These are phyloP conservation scores for Bradypodion ventrale DNA, from an alignment of 2,797 vertebrate species.

Conservation along the genomic window DNA sequence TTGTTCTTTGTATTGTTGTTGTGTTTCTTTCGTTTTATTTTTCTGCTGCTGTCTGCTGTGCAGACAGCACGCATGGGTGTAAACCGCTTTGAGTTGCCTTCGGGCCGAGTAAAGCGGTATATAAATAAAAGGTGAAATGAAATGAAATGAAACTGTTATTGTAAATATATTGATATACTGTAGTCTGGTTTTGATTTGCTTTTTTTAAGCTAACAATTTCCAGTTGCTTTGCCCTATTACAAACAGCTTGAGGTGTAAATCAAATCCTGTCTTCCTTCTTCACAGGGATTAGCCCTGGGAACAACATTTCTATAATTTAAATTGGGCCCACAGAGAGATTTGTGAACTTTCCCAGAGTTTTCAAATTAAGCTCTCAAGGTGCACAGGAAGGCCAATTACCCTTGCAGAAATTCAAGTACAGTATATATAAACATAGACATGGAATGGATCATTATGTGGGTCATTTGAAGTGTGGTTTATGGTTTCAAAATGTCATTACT, in stretches of 20 bases:
- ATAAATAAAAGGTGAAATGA: too few species aligned
- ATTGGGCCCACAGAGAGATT: neutral
- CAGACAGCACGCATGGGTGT: too few species aligned
- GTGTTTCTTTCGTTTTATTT: too few species aligned
- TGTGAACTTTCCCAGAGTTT: neutral
- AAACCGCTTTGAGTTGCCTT: too few species aligned
- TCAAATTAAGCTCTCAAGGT: conserved; percentile 12
- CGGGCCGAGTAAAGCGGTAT: too few species aligned
- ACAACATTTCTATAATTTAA: conserved; percentile 1
- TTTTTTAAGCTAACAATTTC: neutral
- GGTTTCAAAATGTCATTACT: neutral
- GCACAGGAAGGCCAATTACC: conserved; percentile 7
- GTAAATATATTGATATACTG: neutral
- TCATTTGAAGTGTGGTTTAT: neutral
- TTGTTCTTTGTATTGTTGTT: too few species aligned
- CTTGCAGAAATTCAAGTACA: neutral
- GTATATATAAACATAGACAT: neutral
- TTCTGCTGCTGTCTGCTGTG: too few species aligned
- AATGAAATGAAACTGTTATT: neutral
- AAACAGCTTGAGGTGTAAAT: neutral
- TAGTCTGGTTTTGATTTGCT: neutral
- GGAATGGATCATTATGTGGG: neutral
- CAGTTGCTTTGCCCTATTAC: neutral
- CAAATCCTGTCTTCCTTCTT: neutral
- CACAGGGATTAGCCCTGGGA: neutral